Evolutionary conservation across 2,797 vertebrate genomes (phyloP), one percentile per base, ranked within the genome.

Genomic region (Limnodromus scolopaceus): DNA sequence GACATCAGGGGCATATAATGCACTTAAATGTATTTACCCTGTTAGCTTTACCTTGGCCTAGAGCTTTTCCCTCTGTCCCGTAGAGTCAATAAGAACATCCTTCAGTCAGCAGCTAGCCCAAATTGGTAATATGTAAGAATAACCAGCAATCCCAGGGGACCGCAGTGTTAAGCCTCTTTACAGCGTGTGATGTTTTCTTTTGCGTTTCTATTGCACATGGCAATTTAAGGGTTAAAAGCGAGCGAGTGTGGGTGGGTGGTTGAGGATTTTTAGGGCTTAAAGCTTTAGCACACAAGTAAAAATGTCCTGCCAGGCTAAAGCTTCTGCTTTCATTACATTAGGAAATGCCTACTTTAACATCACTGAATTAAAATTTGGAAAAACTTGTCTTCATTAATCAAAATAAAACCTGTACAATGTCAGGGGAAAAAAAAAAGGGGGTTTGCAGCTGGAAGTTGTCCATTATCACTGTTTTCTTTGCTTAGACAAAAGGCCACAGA

Each of bases 401-500:
- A 97, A 96, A 97, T 89, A 96, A 96, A 98, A 86, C 92, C 94
- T 94, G 84, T 81, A 92, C 54, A 74, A 74, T 96, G 95, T 97
- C 78, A 69, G n/a, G 20, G 9, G 9, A 4, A 23, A 16, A 60
- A 55, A 34, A 30, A 18, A 46, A 46, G 22, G 22, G 41, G 74
- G 61, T 85, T 94, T 97, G 94, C 95, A 98, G 97, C 97, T 98
- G 98, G 96, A 97, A 96, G 88, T 88, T 95, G 84, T 97, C 97
- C 96, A 88, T 98, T 98, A 94, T 98, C 96, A 68, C 95, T 96
- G 87, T 97, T 97, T 97, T 96, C 96, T 97, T 96, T 97, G 93
- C 96, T 97, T 95, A 93, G 65, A 97, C 87, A 94, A 96, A 98
- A 98, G 97, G 81, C 95, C 94, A 85, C 93, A 92, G 85, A 94